A percentile compares a stretch with the other conserved stretches of the same genome.
Conservation (phyloP, 2,888 invertebrate genomes). For the Molanna angustata region DNA sequence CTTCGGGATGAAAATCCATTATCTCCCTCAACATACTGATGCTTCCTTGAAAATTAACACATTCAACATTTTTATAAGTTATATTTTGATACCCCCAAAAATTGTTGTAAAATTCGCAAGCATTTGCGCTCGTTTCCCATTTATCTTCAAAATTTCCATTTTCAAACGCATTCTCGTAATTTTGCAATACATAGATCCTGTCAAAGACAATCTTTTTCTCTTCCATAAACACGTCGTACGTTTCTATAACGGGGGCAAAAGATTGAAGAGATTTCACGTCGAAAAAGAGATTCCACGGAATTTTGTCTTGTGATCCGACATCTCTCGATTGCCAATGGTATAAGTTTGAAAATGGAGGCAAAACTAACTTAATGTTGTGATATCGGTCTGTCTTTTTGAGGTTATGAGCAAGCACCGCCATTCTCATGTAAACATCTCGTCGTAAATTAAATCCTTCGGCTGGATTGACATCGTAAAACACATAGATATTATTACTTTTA, state of each 20-base stretch:
- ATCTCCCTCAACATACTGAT: constrained; percentile 62
- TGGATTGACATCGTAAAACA: constrained; percentile 83
- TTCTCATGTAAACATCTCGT: constrained; percentile 92
- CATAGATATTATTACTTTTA: constrained; percentile 9
- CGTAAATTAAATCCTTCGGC: constrained; percentile 96
- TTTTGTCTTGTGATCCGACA: constrained; percentile 54
- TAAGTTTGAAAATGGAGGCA: constrained; percentile 90
- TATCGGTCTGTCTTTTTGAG: constrained; percentile 52
- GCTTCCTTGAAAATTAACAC: constrained; percentile 82
- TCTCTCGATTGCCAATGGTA: constrained; percentile 82
- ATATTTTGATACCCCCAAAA: constrained; percentile 76
- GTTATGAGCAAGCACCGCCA: constrained; percentile 78
- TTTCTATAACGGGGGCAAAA: constrained; percentile 85
- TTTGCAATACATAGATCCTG: constrained; percentile 75
- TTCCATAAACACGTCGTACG: constrained; percentile 66
- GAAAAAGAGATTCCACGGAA: constrained; percentile 85
- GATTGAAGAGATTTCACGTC: constrained; percentile 72
- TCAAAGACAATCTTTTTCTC: constrained; percentile 56
- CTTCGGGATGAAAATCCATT: constrained; percentile 45
- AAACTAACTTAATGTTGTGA: constrained; percentile 55
- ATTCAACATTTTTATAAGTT: constrained; percentile 62
- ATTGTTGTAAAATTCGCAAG: constrained; percentile 42
- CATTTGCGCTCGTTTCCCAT: constrained; percentile 61
- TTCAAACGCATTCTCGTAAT: constrained; percentile 82
- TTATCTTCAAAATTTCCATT: constrained; percentile 80